Evolutionary conservation across 2,888 invertebrate genomes (phyloP).

Genomic region (Eutolmus rufibarbis): DNA sequence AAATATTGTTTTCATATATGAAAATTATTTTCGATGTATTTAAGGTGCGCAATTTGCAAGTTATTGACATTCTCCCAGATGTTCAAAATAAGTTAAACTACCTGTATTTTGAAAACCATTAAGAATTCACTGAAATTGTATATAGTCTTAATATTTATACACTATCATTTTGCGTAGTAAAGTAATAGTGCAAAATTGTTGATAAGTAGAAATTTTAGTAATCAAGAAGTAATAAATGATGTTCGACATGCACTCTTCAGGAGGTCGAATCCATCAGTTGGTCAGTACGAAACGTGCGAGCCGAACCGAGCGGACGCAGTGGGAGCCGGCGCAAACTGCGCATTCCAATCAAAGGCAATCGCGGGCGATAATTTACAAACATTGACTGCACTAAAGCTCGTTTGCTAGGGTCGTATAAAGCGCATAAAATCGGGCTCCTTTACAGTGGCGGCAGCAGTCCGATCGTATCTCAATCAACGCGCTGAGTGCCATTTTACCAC

Average conservation of each 20-base stretch:
- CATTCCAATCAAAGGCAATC: constrained; percentile 20
- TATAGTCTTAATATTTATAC: too few species aligned
- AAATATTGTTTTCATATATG: too few species aligned
- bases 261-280: background rate
- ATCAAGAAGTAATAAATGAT: background rate
- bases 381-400: constrained; percentile 15
- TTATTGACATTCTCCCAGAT: too few species aligned
- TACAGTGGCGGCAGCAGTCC: background rate
- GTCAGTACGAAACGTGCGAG: background rate
- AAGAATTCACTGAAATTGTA: too few species aligned
- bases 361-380: constrained; percentile 15
- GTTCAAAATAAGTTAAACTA: too few species aligned
- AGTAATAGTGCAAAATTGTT: background rate
- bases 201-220: background rate
- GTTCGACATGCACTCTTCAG: background rate
- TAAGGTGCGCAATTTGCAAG: background rate
- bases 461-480: constrained; percentile 4
- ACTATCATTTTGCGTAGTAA: too few species aligned
- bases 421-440: constrained; percentile 20
- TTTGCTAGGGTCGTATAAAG: background rate
- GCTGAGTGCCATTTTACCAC: constrained; percentile 14
- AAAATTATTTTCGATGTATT: too few species aligned
- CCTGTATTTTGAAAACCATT: too few species aligned
- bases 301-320: background rate
- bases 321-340: background rate